Conservation (phyloP, 2,888 invertebrate genomes). For the Drosophila kokeensis region DNA sequence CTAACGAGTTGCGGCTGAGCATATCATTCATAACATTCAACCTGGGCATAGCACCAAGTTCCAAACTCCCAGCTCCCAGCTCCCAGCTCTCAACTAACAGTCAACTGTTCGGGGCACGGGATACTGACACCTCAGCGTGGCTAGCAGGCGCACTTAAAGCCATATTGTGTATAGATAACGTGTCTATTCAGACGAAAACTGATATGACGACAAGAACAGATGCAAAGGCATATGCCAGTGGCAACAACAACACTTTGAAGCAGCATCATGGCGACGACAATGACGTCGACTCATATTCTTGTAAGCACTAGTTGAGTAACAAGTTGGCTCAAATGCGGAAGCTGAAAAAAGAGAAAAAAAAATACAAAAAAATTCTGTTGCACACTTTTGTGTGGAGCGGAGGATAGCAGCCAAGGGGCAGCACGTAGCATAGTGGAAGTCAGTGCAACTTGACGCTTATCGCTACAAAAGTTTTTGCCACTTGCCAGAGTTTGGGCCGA, state of each 20-base stretch:
- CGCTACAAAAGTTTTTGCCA: conserved; percentile 73
- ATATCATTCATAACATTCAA: conserved; percentile 54
- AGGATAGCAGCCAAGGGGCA: conserved; percentile 23
- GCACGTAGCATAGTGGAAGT: conserved; percentile 25
- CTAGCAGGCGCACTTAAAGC: conserved; percentile 66
- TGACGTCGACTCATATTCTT: conserved; percentile 52
- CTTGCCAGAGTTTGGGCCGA: conserved; percentile 57
- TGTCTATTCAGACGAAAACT: conserved; percentile 79
- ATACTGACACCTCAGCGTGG: conserved; percentile 35
- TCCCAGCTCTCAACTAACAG: conserved; percentile 9
- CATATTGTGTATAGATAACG: conserved; percentile 78
- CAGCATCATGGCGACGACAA: conserved; percentile 16
- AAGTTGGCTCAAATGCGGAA: conserved; percentile 71
- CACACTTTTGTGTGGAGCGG: conserved; percentile 58
- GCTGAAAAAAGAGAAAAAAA: conserved; percentile 31
- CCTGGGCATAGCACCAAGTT: conserved; percentile 19
- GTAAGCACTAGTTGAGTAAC: conserved; percentile 58
- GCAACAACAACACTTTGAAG: background rate
- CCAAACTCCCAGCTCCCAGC: conserved; percentile 2
- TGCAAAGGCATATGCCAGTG: conserved; percentile 34
- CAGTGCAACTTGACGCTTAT: conserved; percentile 67
- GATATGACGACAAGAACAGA: conserved; percentile 74
- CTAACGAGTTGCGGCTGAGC: conserved; percentile 65
- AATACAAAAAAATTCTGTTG: conserved; percentile 49
- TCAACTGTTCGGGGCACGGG: conserved; percentile 15